Base-by-base conservation (phyloP, 2,113 vertebrate genomes). In the Eira barbara region DNA sequence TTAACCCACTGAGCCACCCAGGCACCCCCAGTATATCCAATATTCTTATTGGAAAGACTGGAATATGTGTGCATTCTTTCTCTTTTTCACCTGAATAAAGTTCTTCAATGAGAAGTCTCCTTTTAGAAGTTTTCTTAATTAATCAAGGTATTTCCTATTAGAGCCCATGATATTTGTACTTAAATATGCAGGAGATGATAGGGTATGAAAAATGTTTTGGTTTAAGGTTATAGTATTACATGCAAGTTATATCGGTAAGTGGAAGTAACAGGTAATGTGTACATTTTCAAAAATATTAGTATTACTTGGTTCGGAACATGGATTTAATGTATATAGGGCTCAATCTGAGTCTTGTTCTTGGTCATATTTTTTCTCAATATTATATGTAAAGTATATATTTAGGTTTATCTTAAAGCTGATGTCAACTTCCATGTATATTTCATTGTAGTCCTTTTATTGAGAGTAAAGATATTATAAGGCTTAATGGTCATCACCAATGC, bases 331-430 rank as follows among this genome's bases (percentile, higher is more conserved):
- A 74, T 4, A 0, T 23, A 47, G 4, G 57, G 12, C 25, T 93
- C 52, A 90, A n/a, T 73, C 36, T 47, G 92, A 95, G 18, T 47
- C 34, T 95, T 95, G 83, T 39, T 97, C 65, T 86, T 96, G 57
- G 71, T 84, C 7, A 39, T 91, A 36, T 96, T 95, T 87, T 96
- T 25, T 95, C 73, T 95, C 20, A 94, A 4, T 73, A 69, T 52
- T 96, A 10, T 87, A 73, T 59, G 14, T 88, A 84, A 79, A 49
- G 18, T 90, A 61, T 79, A 61, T 80, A 79, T 89, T 76, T 55
- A 61, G 59, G 23, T 81, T 92, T 92, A 25, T 65, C 34, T 92
- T 91, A 95, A 95, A 82, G 20, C n/a, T 81, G 23, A 25, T 81
- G 27, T 94, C 45, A 81, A 49, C 4, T 89, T 73, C 15, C 39